Conservation (phyloP, 2,113 vertebrate genomes). For the Riparia riparia region DNA sequence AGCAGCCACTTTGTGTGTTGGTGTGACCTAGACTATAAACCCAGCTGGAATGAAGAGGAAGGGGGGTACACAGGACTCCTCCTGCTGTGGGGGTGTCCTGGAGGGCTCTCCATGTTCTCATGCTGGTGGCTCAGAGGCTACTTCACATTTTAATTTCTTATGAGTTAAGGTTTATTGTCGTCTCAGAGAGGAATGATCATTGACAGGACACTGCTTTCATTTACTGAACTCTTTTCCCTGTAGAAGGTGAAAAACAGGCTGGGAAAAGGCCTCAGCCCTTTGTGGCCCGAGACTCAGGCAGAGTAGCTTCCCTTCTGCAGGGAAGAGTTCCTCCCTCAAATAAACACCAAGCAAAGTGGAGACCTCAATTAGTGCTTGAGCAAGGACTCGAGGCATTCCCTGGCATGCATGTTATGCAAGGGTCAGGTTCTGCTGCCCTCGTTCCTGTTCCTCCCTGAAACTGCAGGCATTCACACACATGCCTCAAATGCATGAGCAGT, state of each 20-base stretch:
- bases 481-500: background rate
- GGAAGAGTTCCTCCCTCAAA: slow-evolving; percentile 5
- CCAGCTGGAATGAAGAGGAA: background rate
- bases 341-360: background rate
- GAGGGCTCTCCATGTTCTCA: background rate
- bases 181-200: background rate
- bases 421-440: slow-evolving; percentile 58
- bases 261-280: background rate
- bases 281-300: background rate
- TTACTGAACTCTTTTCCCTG: background rate
- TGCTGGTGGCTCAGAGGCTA: background rate
- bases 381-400: slow-evolving; percentile 45
- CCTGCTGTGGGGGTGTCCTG: background rate
- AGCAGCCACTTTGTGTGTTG: background rate
- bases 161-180: background rate
- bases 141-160: background rate
- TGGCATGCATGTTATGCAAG: background rate
- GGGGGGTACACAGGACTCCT: background rate
- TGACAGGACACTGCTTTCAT: background rate
- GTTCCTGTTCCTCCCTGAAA: slow-evolving; percentile 52
- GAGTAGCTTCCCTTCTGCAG: background rate
- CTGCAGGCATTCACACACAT: slow-evolving; percentile 28
- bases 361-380: slow-evolving; percentile 52
- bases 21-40: background rate
- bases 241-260: background rate